phyloP scores from a whole-genome alignment of 2,113 vertebrate genomes.

The Mormoops blainvillei region DNA sequence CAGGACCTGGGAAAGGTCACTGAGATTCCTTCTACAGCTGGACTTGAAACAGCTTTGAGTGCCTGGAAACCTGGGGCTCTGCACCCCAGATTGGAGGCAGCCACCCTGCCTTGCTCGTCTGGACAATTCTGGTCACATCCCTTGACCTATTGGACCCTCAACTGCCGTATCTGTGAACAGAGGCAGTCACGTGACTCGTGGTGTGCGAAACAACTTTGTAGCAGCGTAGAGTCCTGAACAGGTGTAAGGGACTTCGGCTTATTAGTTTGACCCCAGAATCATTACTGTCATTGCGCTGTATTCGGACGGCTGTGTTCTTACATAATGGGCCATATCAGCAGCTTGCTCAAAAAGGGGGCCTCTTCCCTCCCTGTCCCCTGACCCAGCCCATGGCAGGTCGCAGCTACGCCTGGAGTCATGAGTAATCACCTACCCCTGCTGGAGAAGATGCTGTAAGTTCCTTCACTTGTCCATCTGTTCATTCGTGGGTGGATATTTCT shows the following conservation, averaged over 20 bases:
- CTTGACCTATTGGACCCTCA: neutral
- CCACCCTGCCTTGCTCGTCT: neutral
- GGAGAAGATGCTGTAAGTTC: neutral
- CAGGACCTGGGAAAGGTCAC: neutral
- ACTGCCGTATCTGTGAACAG: neutral
- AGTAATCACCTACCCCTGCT: neutral
- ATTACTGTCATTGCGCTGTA: neutral
- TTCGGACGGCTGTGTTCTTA: neutral
- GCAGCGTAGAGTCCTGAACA: neutral
- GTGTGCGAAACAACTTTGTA: neutral
- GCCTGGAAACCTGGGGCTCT: neutral
- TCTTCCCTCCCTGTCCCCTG: neutral
- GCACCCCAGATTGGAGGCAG: neutral
- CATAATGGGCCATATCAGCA: neutral
- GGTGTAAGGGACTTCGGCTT: neutral
- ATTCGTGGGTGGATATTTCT: rapidly evolving
- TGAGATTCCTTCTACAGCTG: neutral
- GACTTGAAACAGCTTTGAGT: neutral
- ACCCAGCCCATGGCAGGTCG: neutral
- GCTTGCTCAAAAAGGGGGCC: neutral
- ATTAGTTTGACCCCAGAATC: neutral
- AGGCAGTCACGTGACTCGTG: neutral
- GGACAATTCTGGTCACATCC: neutral
- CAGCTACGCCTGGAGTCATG: neutral
- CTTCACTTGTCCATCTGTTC: neutral